Conservation (phyloP, 2,888 invertebrate genomes). For the Lamellibrachia satsuma region DNA sequence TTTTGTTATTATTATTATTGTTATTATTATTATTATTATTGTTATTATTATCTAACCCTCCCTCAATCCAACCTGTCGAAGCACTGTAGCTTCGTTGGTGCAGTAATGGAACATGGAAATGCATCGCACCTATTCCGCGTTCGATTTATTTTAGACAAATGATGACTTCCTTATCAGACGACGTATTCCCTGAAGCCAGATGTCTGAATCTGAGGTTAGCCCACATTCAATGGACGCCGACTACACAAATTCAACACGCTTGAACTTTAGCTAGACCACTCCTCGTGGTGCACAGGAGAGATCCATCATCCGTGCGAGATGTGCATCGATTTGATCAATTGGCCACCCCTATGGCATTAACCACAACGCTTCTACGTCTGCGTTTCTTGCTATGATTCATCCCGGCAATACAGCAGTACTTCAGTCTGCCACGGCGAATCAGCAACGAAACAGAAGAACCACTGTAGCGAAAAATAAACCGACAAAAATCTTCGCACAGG, state of each 20-base stretch:
- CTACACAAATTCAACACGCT: not conserved
- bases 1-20: not conserved
- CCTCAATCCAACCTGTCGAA: not conserved
- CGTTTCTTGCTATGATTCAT: not conserved
- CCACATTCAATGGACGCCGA: not conserved
- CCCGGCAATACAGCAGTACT: not conserved
- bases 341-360: not conserved
- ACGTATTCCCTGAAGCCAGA: not conserved
- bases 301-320: not conserved
- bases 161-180: conserved; percentile 4
- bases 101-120: not conserved
- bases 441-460: not conserved
- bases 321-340: conserved; percentile 17
- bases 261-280: conserved; percentile 5
- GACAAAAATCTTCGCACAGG: not conserved
- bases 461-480: conserved; percentile 1
- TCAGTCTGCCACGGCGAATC: not conserved
- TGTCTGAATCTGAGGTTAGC: not conserved
- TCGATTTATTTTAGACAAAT: not conserved
- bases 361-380: not conserved
- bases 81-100: not conserved
- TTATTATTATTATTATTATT: not conserved
- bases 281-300: not conserved
- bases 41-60: not conserved
- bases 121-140: not conserved